Evolutionary conservation across 1,140 invertebrate species (phyloP), one percentile per base, ranked within the genome.

Genomic region (Papilio aristodemus): DNA sequence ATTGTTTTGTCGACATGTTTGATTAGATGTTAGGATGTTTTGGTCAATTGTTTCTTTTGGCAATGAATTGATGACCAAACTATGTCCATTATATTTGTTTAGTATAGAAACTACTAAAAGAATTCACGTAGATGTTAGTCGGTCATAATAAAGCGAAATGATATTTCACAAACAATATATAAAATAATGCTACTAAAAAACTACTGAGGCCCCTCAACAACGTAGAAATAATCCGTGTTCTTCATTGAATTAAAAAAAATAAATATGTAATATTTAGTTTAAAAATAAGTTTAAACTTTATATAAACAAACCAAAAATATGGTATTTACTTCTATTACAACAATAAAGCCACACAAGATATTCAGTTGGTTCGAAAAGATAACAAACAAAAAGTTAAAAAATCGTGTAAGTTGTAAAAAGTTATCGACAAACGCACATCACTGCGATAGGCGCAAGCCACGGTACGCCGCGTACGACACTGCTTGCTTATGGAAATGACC

Each of bases 401-500:
- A 3, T 3, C 11, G 11, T 22, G 4, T 54, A 54, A 11, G 17
- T 9, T 54, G 19, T 13, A 11, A 54, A 10, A 46, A 19, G 19
- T 11, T 54, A 4, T 54, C 46, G 46, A 54, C 22, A 54, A 17
- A 22, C 0, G 19, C 22, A 32, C 84, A 79, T 64, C 83, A 70
- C 84, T 90, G 85, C 8, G 14, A 54, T 71, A 64, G 72, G 75
- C 74, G 41, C 73, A 75, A 75, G 77, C 83, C 76, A 89, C 88
- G 88, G 74, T 88, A 90, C 77, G 80, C 70, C 77, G 88, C 81
- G 73, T 77, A 79, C 74, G 67, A 69, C 75, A 73, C 79, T 79
- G 79, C 74, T 87, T 76, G 73, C 79, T 85, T 87, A 87, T 87
- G 85, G 85, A 86, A 89, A 87, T 84, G 78, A 85, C 80, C 76